These are phyloP conservation scores for Chrysogorgia sp. DNA, from an alignment of 92 coral and sea anemone species.

Conservation along the genomic window DNA sequence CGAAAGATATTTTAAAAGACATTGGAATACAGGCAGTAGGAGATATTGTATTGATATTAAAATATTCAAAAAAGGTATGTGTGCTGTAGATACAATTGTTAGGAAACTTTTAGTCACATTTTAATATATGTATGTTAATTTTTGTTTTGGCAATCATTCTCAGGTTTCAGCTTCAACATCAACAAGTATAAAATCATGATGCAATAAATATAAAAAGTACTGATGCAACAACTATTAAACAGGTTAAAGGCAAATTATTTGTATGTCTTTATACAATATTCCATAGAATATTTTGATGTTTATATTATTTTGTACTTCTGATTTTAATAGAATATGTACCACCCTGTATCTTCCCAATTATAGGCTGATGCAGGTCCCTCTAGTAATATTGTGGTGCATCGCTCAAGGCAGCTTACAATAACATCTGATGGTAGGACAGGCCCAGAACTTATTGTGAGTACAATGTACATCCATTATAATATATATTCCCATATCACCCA, in stretches of 20 bases:
- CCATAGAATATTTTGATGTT: too few relatives aligned
- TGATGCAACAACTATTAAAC: too few relatives aligned
- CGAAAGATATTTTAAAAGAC: constrained; percentile 13
- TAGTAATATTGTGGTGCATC: constrained; percentile 29
- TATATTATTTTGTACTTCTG: too few relatives aligned
- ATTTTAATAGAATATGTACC: too few relatives aligned
- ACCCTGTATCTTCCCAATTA: background rate
- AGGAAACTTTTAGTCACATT: too few relatives aligned
- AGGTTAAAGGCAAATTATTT: too few relatives aligned
- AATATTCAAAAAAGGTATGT: constrained; percentile 24
- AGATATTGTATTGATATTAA: constrained; percentile 22
- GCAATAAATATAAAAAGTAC: too few relatives aligned
- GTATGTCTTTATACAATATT: too few relatives aligned
- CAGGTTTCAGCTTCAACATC: too few relatives aligned
- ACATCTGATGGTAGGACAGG: constrained; percentile 34
- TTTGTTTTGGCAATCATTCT: too few relatives aligned
- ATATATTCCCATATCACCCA: background rate
- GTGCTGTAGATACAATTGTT: background rate
- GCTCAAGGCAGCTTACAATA: constrained; percentile 50
- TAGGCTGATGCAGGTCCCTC: constrained; percentile 5
- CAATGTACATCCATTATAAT: background rate
- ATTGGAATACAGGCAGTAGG: constrained; percentile 28
- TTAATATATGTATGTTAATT: too few relatives aligned
- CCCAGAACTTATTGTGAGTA: constrained; percentile 27
- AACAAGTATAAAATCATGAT: too few relatives aligned